phyloP scores from a whole-genome alignment of 2,888 invertebrate species.

The Hypercompe scribonia region DNA sequence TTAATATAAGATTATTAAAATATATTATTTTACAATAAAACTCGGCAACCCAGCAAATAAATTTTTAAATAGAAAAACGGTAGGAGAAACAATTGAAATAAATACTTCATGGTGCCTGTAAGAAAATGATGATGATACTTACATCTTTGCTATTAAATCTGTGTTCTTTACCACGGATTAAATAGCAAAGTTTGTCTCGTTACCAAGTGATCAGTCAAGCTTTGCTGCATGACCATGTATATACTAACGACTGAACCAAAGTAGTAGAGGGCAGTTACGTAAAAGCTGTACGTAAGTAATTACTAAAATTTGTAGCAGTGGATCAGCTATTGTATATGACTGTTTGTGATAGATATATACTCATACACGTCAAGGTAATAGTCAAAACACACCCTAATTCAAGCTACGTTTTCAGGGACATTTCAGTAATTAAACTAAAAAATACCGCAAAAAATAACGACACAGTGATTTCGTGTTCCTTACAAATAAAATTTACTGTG shows the following conservation, averaged over 20 bases:
- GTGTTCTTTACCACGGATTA: background rate
- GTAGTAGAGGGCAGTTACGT: background rate
- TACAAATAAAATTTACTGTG: background rate
- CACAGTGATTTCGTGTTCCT: slow-evolving; percentile 6
- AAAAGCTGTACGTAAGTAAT: background rate
- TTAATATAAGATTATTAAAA: no score
- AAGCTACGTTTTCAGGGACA: slow-evolving; percentile 3
- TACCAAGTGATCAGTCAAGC: background rate
- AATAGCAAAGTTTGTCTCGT: background rate
- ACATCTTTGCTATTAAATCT: no score
- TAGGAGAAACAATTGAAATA: background rate
- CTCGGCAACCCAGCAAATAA: background rate
- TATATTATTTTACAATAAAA: no score
- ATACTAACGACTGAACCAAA: background rate
- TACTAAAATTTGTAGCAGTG: background rate
- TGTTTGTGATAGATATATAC: background rate
- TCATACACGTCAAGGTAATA: background rate
- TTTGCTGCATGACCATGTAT: background rate
- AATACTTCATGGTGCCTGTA: background rate
- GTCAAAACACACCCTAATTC: background rate
- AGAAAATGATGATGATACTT: no score
- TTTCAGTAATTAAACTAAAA: background rate
- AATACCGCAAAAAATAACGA: background rate
- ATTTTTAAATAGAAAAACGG: background rate
- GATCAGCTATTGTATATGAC: background rate